Evolutionary conservation across 2,797 vertebrate genomes (phyloP).

Genomic region (Siniperca scherzeri): DNA sequence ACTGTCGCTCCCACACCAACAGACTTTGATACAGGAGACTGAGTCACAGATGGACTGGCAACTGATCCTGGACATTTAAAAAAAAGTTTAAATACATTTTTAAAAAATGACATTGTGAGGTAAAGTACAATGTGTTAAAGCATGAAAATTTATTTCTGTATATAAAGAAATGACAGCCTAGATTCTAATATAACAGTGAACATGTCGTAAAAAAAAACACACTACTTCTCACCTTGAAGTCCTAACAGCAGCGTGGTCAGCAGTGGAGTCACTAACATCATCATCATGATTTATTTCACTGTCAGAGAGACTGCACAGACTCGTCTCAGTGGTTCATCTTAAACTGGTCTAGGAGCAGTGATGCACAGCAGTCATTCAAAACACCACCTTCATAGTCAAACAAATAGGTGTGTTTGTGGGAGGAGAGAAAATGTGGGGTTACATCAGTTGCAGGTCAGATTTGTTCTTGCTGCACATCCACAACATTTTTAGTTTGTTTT

Average conservation of each 20-base stretch:
- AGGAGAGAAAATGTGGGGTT: neutral
- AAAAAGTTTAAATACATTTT: neutral
- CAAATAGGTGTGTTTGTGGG: neutral
- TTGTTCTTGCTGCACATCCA: neutral
- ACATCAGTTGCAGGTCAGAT: neutral
- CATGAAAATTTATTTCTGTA: neutral
- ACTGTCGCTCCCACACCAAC: conserved; percentile 39
- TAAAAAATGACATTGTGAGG: neutral
- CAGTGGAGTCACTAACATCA: conserved; percentile 7
- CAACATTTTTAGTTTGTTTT: neutral
- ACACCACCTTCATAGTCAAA: neutral
- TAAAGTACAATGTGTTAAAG: neutral
- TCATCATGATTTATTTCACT: neutral
- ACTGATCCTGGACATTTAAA: neutral
- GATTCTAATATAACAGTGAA: neutral
- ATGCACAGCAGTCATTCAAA: conserved; percentile 28
- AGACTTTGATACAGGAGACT: conserved; percentile 38
- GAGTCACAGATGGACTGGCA: conserved; percentile 27
- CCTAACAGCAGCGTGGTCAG: conserved; percentile 9
- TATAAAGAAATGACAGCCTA: neutral
- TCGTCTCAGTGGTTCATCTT: conserved; percentile 1
- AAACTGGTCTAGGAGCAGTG: neutral
- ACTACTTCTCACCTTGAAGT: neutral
- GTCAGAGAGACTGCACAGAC: conserved; percentile 9
- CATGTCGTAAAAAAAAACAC: neutral